Base-by-base conservation (phyloP, 2,888 invertebrate species). In the Brenthis ino region DNA sequence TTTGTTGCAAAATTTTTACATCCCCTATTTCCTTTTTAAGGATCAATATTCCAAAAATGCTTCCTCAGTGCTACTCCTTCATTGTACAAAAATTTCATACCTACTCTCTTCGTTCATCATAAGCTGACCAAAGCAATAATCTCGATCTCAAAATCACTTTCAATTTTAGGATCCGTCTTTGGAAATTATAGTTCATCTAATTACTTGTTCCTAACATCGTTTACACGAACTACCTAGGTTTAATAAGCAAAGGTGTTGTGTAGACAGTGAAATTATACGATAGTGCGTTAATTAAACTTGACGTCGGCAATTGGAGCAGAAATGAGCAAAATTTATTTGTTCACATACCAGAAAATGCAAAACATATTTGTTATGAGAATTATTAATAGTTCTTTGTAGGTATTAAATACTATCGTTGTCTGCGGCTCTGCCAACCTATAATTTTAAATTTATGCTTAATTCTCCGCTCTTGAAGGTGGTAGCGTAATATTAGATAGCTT, bases 131-230 rank as follows among this genome's bases (percentile, higher is more conserved):
- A 74, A 69, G 67, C 67, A 74, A 72, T 68, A 74, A 75, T 78
- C 78, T 81, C 81, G 74, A 73, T 80, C 81, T 85, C 84, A 82
- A 84, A 84, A 85, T 84, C 85, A 88, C 89, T 91, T 83, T 89
- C 86, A 72, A 80, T 87, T 77, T 84, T 82, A 77, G 74, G 77
- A 74, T 79, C 84, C 77, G 77, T 77, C 74, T 79, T 82, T 81
- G 82, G 85, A 86, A 87, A 87, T 80, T 81, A 84, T 85, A 82
- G 80, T 82, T 85, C 81, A 79, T 83, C 86, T 82, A 81, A 83
- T 82, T 82, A 82, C 79, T 80, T 80, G 82, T 85, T 85, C 85
- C 78, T 69, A 72, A 53, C 64, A 67, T 56, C 50, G 67, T 67
- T 67, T 63, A 67, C 61, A 67, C 56, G 67, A 63, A 54, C 53